Conservation (phyloP, 2,113 vertebrate genomes). For the Sinocyclocheilus maitianheensis region DNA sequence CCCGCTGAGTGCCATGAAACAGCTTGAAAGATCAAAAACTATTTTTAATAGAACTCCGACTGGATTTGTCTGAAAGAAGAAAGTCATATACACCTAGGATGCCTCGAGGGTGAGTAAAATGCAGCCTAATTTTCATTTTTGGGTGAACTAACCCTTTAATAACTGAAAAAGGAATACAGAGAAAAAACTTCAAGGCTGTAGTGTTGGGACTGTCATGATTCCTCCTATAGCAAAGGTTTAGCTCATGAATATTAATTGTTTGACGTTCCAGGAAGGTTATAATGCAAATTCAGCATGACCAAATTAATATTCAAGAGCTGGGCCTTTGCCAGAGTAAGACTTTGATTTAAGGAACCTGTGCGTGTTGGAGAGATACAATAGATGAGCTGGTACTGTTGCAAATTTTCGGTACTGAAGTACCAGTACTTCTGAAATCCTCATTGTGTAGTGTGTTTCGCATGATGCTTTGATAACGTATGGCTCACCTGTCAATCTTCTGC, state of each 20-base stretch:
- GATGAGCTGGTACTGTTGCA: not conserved
- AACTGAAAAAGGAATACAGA: no score
- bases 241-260: not conserved
- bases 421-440: not conserved
- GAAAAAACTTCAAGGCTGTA: not conserved
- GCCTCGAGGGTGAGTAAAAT: no score
- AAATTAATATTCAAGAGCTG: slow-evolving; percentile 1
- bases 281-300: not conserved
- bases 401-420: not conserved
- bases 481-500: slow-evolving; percentile 94
- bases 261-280: not conserved
- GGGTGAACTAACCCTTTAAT: no score
- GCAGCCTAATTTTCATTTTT: no score
- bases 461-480: not conserved
- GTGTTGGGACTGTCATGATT: not conserved
- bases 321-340: not conserved
- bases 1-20: no score
- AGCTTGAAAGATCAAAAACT: no score
- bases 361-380: not conserved
- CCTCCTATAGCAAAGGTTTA: not conserved
- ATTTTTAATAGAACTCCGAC: no score
- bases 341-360: not conserved
- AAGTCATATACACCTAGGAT: no score
- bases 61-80: no score
- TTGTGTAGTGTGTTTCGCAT: not conserved